phyloP scores from a whole-genome alignment of 1,140 invertebrate species.

The Drosophila ohnishii region DNA sequence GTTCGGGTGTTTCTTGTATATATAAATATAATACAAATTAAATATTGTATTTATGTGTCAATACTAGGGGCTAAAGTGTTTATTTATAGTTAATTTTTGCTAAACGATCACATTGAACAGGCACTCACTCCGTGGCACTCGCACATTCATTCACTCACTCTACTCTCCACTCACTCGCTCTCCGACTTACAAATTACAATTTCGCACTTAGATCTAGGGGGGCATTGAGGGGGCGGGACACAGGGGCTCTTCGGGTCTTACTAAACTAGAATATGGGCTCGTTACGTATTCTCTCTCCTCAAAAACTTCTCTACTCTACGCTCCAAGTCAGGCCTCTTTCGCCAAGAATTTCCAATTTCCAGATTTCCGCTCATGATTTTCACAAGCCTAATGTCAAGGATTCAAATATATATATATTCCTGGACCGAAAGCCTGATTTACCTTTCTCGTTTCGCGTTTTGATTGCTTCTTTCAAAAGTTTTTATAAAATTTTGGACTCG shows the following conservation, averaged over 20 bases:
- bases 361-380: constrained; percentile 7
- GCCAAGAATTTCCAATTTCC: neutral
- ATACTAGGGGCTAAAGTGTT: constrained; percentile 68
- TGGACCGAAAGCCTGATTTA: constrained; percentile 1
- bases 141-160: constrained; percentile 20
- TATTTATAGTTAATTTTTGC: constrained; percentile 79
- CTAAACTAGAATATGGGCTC: constrained; percentile 47
- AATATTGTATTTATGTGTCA: constrained; percentile 46
- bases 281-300: constrained; percentile 58
- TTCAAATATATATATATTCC: neutral
- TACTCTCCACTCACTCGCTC: constrained; percentile 1
- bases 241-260: constrained; percentile 20
- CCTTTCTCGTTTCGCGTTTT: constrained; percentile 57
- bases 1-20: constrained; percentile 30
- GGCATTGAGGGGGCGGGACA: neutral
- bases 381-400: too few relatives aligned
- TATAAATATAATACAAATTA: constrained; percentile 71
- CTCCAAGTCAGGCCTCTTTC: constrained; percentile 1
- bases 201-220: constrained; percentile 69
- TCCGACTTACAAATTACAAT: constrained; percentile 68
- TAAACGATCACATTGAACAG: constrained; percentile 77
- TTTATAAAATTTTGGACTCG: constrained; percentile 80
- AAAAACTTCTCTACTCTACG: constrained; percentile 30
- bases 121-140: constrained; percentile 40
- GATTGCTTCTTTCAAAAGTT: constrained; percentile 74